phyloP scores from a whole-genome alignment of 2,888 invertebrate species.

The Xylocampa areola region DNA sequence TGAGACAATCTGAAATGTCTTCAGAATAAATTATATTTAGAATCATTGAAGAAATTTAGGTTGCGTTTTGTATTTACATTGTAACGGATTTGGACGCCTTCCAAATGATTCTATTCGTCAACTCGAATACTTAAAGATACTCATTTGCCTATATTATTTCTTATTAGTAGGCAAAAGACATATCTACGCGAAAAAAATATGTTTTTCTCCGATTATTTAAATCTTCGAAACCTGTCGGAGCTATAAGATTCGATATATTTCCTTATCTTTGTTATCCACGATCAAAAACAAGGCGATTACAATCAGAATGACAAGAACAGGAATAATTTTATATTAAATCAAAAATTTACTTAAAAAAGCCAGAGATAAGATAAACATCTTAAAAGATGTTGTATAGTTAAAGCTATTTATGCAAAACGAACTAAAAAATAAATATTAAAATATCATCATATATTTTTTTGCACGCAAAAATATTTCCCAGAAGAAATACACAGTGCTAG shows the following conservation, averaged over 20 bases:
- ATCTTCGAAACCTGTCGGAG: conserved; percentile 32
- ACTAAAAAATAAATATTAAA: conserved; percentile 21
- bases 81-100: conserved; percentile 56
- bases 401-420: conserved; percentile 10
- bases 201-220: conserved; percentile 15
- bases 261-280: conserved; percentile 32
- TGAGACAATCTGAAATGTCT: conserved; percentile 32
- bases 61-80: conserved; percentile 62
- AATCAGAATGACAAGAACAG: conserved; percentile 33
- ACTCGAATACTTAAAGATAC: conserved; percentile 45
- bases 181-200: conserved; percentile 11
- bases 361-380: conserved; percentile 36
- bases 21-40: conserved; percentile 47
- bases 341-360: conserved; percentile 53
- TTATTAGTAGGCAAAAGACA: conserved; percentile 23
- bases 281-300: conserved; percentile 44
- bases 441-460: conserved; percentile 15
- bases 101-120: conserved; percentile 63
- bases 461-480: conserved; percentile 29
- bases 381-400: conserved; percentile 16
- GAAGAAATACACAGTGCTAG: conserved; percentile 34
- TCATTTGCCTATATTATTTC: conserved; percentile 31
- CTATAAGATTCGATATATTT: conserved; percentile 28
- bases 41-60: conserved; percentile 64
- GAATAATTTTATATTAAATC: conserved; percentile 29